Base-by-base conservation (phyloP, 64 coral and sea anemone genomes). In the Stichodactyla helianthus region DNA sequence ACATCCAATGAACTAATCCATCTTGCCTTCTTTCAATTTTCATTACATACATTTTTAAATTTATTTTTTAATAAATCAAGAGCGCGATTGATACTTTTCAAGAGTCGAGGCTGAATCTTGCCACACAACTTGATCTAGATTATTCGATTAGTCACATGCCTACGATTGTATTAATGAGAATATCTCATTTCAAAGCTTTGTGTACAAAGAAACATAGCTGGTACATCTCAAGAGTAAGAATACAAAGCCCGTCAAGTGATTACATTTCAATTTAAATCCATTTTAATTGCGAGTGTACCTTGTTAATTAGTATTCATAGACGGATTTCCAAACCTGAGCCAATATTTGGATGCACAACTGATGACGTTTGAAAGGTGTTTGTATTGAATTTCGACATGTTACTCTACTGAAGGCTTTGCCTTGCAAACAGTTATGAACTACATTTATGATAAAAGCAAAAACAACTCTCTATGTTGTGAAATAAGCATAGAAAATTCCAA, bases 311-410 rank as follows among this genome's bases (percentile, higher is more conserved):
- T 74, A 74, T 74, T 74, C 68, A 74, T 14, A 74, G 68, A 74
- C 68, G 68, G 26, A 9, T 74, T 74, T 74, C 11, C 23, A 15
- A 74, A 31, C 22, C 12, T 74, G 68, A 31, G 5, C 68, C 68
- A 74, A 74, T 74, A 74, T 74, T 74, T 74, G 23, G 25, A 74
- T 35, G 68, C 68, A 74, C 12, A 11, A 74, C 68, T 31, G 27
- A 74, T 74, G 68, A 74, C 26, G 68, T 74, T 74, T 74, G 25
- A 74, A 31, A 74, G 22, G 20, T 70, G 23, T 74, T 74, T 74
- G 26, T 74, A 13, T 74, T 74, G 68, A 14, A 8, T 74, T 31
- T 15, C 14, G 55, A 11, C 14, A 0, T 58, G 9, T 58, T 58
- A 2, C 35, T 44, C 35, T 2, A 57, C 55, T 57, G 68, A 10